Percentiles rank a stretch among this genome's conserved stretches.
These are phyloP conservation scores for Pemphredon lugubris DNA, from an alignment of 2,888 invertebrate species.

Conservation along the genomic window DNA sequence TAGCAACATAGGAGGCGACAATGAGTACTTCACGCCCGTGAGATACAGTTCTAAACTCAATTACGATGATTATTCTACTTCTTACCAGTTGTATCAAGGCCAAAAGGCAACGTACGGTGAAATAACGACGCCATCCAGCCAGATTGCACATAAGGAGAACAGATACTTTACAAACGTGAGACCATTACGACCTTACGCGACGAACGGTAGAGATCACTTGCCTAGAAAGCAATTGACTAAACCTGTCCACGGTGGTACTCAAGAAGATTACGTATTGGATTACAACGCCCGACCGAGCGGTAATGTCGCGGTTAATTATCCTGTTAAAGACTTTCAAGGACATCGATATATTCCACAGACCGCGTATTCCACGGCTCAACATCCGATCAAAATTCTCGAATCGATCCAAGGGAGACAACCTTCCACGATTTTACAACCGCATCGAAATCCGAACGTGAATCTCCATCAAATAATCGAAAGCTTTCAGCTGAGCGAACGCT, in stretches of 20 bases:
- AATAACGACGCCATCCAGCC: constrained; percentile 40
- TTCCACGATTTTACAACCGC: constrained; percentile 15
- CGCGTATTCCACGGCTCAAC: constrained; percentile 31
- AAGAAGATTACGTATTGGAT: constrained; percentile 65
- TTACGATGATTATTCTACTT: constrained; percentile 60
- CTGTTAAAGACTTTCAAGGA: constrained; percentile 63
- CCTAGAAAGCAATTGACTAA: constrained; percentile 55
- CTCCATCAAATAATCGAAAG: constrained; percentile 86
- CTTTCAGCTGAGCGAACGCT: constrained; percentile 88
- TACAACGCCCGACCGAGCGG: constrained; percentile 53
- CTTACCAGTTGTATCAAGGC: constrained; percentile 41
- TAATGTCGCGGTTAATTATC: constrained; percentile 48
- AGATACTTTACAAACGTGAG: constrained; percentile 61
- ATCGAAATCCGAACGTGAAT: constrained; percentile 78
- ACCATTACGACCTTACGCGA: constrained; percentile 62
- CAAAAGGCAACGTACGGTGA: constrained; percentile 52
- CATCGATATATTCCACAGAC: constrained; percentile 66
- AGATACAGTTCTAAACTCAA: constrained; percentile 66
- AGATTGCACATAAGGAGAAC: constrained; percentile 49
- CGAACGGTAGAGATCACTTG: constrained; percentile 60
- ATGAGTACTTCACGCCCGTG: constrained; percentile 75
- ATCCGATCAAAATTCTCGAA: constrained; percentile 25
- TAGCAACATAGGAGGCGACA: constrained; percentile 65
- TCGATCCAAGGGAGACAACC: constrained; percentile 21
- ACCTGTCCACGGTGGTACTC: constrained; percentile 32